Evolutionary conservation across 2,888 invertebrate species (phyloP), one percentile per base, ranked within the genome.

Genomic region (Aphodius granarius): DNA sequence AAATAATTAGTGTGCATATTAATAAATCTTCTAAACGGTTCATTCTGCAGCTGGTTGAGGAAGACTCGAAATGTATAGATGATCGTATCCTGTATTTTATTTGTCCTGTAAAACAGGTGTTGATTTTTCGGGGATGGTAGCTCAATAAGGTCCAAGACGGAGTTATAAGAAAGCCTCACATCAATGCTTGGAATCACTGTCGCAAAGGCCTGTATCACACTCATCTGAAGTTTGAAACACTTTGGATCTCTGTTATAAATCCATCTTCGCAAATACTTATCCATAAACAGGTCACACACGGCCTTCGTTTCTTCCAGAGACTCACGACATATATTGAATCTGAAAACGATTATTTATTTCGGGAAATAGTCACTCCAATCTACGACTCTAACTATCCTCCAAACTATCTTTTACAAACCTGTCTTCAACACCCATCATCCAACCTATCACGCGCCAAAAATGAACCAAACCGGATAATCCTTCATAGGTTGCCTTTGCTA

Each of bases 381-480:
- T n/a, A n/a, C n/a, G n/a, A n/a, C n/a, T n/a, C n/a, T n/a, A n/a
- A n/a, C n/a, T n/a, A n/a, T n/a, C n/a, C n/a, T n/a, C n/a, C n/a
- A n/a, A n/a, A n/a, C n/a, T n/a, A 6, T 23, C 4, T 23, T 23
- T 23, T 23, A 43, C 4, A 43, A 9, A 43, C 80, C 90, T 91
- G 81, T 97, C 95, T 79, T 95, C 91, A 76, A 97, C 91, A 2
- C 97, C 97, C 78, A 97, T 89, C 84, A 95, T 87, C 83, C 93
- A 90, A 0, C 96, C 96, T 66, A 97, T 89, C 0, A 94, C 93
- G 77, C 93, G 91, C 97, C 97, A 97, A 83, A 95, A 91, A 85
- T 97, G 95, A 3, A 94, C 88, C 77, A 94, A 93, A 0, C 92
- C 93, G 72, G 94, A 93, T 82, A 94, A 89, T 78, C 95, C 94